Base-by-base conservation (phyloP, 2,888 invertebrate genomes). In the Eledona agricola region DNA sequence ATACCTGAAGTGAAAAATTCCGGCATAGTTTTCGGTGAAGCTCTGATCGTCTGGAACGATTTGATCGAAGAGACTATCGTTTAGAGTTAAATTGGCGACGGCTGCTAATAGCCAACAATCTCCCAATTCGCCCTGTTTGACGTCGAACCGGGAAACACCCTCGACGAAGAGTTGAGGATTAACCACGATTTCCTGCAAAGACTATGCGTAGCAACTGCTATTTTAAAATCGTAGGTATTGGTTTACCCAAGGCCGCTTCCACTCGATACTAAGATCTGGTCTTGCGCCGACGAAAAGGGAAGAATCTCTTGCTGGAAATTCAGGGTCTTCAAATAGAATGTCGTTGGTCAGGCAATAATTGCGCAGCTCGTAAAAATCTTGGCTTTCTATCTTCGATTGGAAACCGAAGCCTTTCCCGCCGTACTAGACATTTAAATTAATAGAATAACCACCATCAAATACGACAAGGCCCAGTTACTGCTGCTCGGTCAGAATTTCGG, bases 91-190 rank as follows among this genome's bases (percentile, higher is more conserved):
- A 77, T 93, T 93, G 6, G 96, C 95, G 1, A 94, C 88, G 1
- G 97, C 97, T 0, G 96, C 95, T 42, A 96, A 77, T 6, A 96
- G 79, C 96, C 96, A 97, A 73, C 96, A 97, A 74, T 97, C 96
- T 2, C 96, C 96, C n/a, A 96, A 77, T 79, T 94, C 93, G 42
- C 96, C 96, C 77, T 98, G 97, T 65, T 93, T 91, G 1, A 98
- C 92, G 78, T 98, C 98, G 79, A 98, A 98, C 42, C 98, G 85
- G 7, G 93, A 91, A 75, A 92, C 95, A 1, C 95, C 96, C 64
- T 91, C 94, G 17, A 90, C 89, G 72, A 97, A 93, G 56, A 96
- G 85, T 69, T 90, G 85, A 0, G 97, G 95, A 70, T 91, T 82
- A 20, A 85, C 83, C 53, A 81, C 79, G 52, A 97, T 90, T 80